These are phyloP conservation scores for Palaemon carinicauda DNA, from an alignment of 1,140 invertebrate genomes.

Conservation along the genomic window DNA sequence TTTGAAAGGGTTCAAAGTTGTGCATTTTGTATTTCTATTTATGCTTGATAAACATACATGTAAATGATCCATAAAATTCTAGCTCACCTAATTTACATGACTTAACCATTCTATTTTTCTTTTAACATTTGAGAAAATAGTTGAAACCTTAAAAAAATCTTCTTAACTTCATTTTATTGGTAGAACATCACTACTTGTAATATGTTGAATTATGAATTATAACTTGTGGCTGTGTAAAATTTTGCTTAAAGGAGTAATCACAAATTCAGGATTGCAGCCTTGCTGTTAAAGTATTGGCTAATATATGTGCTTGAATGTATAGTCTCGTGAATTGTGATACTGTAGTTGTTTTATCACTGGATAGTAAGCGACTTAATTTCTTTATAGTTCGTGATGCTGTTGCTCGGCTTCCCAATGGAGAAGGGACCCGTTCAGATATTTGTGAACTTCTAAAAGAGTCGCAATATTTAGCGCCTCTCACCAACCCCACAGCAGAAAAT, in stretches of 20 bases:
- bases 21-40: too few relatives aligned
- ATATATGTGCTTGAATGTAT: too few relatives aligned
- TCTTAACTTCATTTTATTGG: too few relatives aligned
- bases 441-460: conserved; percentile 84
- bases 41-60: too few relatives aligned
- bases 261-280: too few relatives aligned
- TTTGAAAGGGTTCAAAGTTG: too few relatives aligned
- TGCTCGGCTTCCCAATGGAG: conserved; percentile 89
- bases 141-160: too few relatives aligned
- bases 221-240: not conserved
- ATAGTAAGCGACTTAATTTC: conserved; percentile 50
- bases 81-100: too few relatives aligned
- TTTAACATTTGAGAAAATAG: too few relatives aligned
- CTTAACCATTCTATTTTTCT: too few relatives aligned
- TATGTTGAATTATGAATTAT: not conserved
- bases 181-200: not conserved
- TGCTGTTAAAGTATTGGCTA: too few relatives aligned
- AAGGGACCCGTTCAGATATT: conserved; percentile 90
- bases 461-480: conserved; percentile 80
- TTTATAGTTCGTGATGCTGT: conserved; percentile 85
- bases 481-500: conserved; percentile 73
- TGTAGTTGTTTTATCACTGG: not conserved
- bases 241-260: not conserved
- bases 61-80: too few relatives aligned
- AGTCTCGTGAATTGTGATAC: not conserved